phyloP scores from a whole-genome alignment of 2,888 invertebrate species.

The Nebria salina region DNA sequence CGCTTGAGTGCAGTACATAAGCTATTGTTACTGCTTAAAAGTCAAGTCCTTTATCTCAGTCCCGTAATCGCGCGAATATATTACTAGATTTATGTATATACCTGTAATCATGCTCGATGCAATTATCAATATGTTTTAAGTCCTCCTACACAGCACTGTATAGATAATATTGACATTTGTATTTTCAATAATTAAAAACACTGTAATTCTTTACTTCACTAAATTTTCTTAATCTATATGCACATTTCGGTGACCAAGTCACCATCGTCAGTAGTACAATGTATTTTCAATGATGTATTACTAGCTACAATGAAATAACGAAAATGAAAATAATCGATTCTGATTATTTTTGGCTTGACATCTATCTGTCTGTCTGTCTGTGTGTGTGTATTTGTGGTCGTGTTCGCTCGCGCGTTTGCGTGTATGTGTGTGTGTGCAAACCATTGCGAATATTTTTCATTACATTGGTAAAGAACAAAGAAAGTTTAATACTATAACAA shows the following conservation, averaged over 20 bases:
- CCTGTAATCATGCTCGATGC: not conserved
- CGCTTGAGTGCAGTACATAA: slow-evolving; percentile 15
- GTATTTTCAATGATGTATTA: not conserved
- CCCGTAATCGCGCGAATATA: not conserved
- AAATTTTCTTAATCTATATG: no score
- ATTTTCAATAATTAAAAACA: no score
- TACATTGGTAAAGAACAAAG: no score
- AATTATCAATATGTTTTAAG: not conserved
- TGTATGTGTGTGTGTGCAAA: no score
- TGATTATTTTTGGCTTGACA: not conserved
- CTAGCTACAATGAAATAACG: not conserved
- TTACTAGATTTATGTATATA: slow-evolving; percentile 11
- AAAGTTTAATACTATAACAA: not conserved
- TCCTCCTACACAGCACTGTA: not conserved
- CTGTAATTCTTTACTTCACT: no score
- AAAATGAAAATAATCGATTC: no score
- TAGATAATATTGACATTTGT: not conserved
- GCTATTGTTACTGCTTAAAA: slow-evolving; percentile 8
- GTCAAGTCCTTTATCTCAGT: slow-evolving; percentile 15
- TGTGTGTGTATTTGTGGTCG: not conserved
- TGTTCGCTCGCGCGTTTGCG: no score
- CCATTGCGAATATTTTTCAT: no score
- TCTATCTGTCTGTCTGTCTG: not conserved
- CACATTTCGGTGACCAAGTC: no score
- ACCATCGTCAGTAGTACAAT: no score